phyloP scores from a whole-genome alignment of 2,113 vertebrate species.

The Cynopterus brachyotis region DNA sequence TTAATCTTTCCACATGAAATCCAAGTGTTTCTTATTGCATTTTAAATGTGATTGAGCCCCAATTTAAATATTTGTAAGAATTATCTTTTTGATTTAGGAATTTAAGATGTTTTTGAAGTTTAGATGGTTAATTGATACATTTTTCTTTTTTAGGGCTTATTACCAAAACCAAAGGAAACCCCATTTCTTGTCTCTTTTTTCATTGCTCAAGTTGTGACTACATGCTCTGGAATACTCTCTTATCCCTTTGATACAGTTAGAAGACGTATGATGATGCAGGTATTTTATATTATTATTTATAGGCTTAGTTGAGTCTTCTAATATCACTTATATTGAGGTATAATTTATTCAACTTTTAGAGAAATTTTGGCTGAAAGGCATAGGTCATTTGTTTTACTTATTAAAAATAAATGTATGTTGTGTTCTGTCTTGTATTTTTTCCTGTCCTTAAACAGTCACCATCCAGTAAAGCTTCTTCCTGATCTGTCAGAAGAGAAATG shows the following conservation, averaged over 20 bases:
- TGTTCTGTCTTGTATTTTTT: conserved; percentile 6
- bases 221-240: conserved; percentile 78
- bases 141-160: conserved; percentile 71
- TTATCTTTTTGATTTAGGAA: conserved; percentile 9
- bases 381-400: conserved; percentile 11
- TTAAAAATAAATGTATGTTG: not conserved
- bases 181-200: conserved; percentile 76
- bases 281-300: conserved; percentile 51
- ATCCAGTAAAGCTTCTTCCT: not conserved
- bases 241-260: conserved; percentile 80
- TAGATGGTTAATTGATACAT: not conserved
- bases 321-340: not conserved
- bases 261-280: conserved; percentile 80
- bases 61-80: conserved; percentile 42
- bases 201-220: conserved; percentile 78
- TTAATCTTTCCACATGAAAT: conserved; percentile 14
- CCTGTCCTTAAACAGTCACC: not conserved
- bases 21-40: not conserved
- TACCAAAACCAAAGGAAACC: conserved; percentile 79
- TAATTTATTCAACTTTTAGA: conserved; percentile 38
- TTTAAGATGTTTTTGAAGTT: conserved; percentile 19
- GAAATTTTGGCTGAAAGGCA: not conserved
- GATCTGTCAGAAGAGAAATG: conserved; percentile 14
- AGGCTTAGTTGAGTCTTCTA: not conserved
- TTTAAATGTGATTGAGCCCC: not conserved